Evolutionary conservation across 2,888 invertebrate genomes (phyloP).

Genomic region (Xylota segnis): DNA sequence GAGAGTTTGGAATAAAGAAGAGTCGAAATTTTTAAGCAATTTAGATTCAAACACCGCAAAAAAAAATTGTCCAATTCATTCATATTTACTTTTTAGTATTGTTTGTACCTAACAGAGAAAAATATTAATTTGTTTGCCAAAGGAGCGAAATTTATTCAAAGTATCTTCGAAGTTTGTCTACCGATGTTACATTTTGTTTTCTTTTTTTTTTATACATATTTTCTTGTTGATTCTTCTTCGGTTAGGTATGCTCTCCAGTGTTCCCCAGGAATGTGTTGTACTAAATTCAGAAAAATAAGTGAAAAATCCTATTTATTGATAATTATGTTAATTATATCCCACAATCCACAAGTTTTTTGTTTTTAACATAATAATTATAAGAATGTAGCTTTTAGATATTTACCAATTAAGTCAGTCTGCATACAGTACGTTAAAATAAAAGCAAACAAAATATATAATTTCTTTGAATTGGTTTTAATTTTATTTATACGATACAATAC

Average conservation of each 20-base stretch:
- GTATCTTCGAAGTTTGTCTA: constrained; percentile 45
- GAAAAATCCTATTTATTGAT: constrained; percentile 70
- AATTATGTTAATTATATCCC: constrained; percentile 70
- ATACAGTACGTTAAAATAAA: constrained; percentile 64
- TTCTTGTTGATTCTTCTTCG: constrained; percentile 48
- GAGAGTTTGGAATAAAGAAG: constrained; percentile 44
- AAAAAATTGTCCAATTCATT: constrained; percentile 25
- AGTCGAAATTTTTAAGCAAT: constrained; percentile 47
- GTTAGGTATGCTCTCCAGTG: constrained; percentile 42
- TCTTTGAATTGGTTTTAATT: not conserved
- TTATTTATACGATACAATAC: not conserved
- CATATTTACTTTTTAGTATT: constrained; percentile 52
- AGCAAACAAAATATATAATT: constrained; percentile 27
- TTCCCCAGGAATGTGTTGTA: constrained; percentile 44
- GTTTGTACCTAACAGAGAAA: constrained; percentile 50
- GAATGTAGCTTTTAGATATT: constrained; percentile 68
- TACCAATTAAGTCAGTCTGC: constrained; percentile 66
- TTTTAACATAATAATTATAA: constrained; percentile 67
- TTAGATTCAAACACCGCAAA: constrained; percentile 20
- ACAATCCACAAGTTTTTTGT: constrained; percentile 24
- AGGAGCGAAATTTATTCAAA: constrained; percentile 53
- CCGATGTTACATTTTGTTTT: constrained; percentile 36
- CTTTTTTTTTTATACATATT: constrained; percentile 25
- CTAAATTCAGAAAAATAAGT: constrained; percentile 41
- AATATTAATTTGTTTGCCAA: constrained; percentile 58